Conservation (phyloP, 2,113 vertebrate genomes). For the Gymnogyps californianus region DNA sequence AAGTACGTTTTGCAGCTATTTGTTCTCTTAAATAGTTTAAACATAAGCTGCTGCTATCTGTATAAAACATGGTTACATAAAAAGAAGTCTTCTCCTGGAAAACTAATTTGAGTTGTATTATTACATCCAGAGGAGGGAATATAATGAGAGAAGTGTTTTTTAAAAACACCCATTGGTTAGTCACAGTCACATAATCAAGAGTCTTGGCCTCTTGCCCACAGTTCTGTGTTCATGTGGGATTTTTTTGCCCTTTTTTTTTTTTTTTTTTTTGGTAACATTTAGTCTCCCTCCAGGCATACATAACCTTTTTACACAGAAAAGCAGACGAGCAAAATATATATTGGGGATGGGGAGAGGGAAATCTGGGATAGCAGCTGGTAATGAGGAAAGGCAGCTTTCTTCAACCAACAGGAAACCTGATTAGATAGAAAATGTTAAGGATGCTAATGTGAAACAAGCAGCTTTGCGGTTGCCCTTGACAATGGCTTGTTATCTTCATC, state of each 20-base stretch:
- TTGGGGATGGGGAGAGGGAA: not conserved
- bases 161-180: not conserved
- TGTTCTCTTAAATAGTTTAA: conserved; percentile 71
- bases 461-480: not conserved
- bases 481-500: not conserved
- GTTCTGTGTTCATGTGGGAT: not conserved
- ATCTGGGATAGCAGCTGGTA: conserved; percentile 14
- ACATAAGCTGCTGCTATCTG: conserved; percentile 35
- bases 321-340: not conserved
- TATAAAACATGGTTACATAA: conserved; percentile 31
- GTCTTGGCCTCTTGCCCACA: conserved; percentile 28
- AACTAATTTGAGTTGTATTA: conserved; percentile 33
- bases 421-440: not conserved
- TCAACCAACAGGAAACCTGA: conserved; percentile 28
- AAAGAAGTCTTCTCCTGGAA: conserved; percentile 34
- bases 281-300: conserved; percentile 18
- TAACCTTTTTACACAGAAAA: conserved; percentile 60
- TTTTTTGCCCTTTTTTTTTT: not conserved
- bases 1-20: conserved; percentile 51
- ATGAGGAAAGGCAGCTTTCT: conserved; percentile 15
- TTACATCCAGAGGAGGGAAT: not conserved
- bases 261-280: not conserved
- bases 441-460: not conserved
- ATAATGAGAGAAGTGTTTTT: conserved; percentile 7
- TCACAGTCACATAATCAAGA: conserved; percentile 13